A percentile compares a stretch with the other conserved stretches of the same genome.
Conservation (phyloP, 2,797 vertebrate genomes). For the Falco peregrinus region DNA sequence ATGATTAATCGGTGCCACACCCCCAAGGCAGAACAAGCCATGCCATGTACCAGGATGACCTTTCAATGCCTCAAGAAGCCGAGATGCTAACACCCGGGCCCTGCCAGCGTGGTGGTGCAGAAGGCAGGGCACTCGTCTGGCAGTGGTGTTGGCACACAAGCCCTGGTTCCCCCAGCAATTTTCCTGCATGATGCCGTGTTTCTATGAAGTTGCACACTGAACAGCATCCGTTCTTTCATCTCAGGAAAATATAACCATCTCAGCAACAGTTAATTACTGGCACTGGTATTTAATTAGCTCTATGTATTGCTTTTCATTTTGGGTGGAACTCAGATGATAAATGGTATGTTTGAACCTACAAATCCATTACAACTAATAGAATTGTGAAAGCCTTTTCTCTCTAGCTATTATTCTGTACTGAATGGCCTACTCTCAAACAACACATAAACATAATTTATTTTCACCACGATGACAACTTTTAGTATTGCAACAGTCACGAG, state of each 20-base stretch:
- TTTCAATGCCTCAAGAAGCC: fast-evolving
- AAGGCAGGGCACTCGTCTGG: fast-evolving
- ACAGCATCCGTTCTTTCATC: neutral
- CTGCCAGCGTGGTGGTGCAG: fast-evolving
- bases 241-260: neutral
- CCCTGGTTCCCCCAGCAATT: neutral
- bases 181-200: neutral
- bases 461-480: neutral
- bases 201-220: neutral
- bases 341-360: neutral
- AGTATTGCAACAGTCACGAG: neutral
- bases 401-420: neutral
- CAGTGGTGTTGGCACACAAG: neutral
- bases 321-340: slow-evolving; percentile 23
- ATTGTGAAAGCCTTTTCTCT: slow-evolving; percentile 9
- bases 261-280: slow-evolving; percentile 40
- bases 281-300: slow-evolving; percentile 34
- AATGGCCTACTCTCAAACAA: neutral
- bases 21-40: neutral
- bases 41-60: neutral
- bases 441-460: slow-evolving; percentile 35
- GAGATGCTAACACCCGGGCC: fast-evolving
- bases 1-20: fast-evolving
- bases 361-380: slow-evolving; percentile 39
- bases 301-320: slow-evolving; percentile 7